A percentile compares a stretch with the other conserved stretches of the same genome.
phyloP scores from a whole-genome alignment of 2,888 invertebrate species.

The Agriopis aurantiaria region DNA sequence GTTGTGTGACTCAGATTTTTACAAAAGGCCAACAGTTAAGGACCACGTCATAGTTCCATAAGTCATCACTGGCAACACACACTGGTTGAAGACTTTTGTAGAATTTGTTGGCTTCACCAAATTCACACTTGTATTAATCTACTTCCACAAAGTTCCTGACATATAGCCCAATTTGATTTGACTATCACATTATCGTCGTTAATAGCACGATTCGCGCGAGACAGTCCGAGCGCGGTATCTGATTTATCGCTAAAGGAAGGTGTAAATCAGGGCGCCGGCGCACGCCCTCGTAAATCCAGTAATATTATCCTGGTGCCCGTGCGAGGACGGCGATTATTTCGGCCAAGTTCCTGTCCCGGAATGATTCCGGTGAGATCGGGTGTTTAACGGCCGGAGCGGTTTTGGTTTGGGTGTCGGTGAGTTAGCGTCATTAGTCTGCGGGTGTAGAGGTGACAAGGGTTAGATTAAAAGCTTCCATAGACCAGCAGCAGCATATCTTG shows the following conservation, averaged over 20 bases:
- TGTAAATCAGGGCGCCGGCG: constrained; percentile 81
- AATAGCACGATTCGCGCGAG: constrained; percentile 16
- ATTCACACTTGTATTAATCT: no score
- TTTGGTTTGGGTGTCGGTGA: background rate
- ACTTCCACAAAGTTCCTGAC: background rate
- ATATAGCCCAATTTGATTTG: constrained; percentile 17
- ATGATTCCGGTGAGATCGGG: constrained; percentile 25
- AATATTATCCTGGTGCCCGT: constrained; percentile 64
- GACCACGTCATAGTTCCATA: no score
- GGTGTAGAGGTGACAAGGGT: background rate
- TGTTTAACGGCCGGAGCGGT: constrained; percentile 17
- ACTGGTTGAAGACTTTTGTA: no score
- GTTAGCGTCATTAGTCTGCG: constrained; percentile 4
- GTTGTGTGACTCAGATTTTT: no score
- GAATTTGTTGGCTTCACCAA: background rate
- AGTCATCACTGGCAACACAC: no score
- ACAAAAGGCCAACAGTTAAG: no score
- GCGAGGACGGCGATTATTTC: constrained; percentile 43
- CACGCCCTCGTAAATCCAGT: constrained; percentile 81
- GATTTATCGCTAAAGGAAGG: constrained; percentile 65
- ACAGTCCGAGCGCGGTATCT: constrained; percentile 19
- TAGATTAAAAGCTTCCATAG: background rate
- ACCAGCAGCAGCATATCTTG: no score
- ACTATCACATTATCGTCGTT: constrained; percentile 15
- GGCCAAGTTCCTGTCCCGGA: constrained; percentile 37